Evolutionary conservation across 2,888 invertebrate genomes (phyloP), one percentile per base, ranked within the genome.

Genomic region (Aleiodes leptofemur): DNA sequence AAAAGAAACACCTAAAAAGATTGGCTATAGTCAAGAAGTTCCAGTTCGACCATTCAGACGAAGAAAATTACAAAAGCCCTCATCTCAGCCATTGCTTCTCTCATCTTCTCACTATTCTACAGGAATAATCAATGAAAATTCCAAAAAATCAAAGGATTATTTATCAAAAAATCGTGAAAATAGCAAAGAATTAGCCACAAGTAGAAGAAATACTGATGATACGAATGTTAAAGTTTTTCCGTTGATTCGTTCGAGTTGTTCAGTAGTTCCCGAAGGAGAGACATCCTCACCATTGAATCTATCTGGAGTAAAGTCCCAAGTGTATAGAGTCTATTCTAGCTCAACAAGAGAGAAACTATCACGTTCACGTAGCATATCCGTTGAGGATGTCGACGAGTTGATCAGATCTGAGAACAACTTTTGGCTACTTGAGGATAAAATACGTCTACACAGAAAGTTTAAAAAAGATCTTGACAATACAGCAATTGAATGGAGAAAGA

Each of bases 301-400:
- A 31, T 43, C 43, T 43, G 55, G 38, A 16, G 71, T 66, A 13
- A 8, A 50, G 43, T 75, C 75, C 57, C 75, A 43, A 55, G 66
- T 57, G 71, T 66, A 55, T 3, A 43, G 68, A 57, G 34, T 55
- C 68, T 61, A 69, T 61, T 74, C 69, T 31, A 70, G 50, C 34
- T 57, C 55, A 23, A 57, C 48, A 14, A 11, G 23, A 31, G 61
- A 29, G 51, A 34, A 51, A 29, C 64, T 64, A 71, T 78, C 83
- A 9, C 81, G 82, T 64, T 85, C 85, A 0, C 77, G 81, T 34
- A 86, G 86, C 76, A 81, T 86, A 4, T 86, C 86, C 1, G 77
- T 85, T 29, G 86, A 86, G 76, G 86, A 86, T 79, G 82, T 86
- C 3, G 86, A 86, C 55, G 85, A 86, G n/a, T 64, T 86, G 43